phyloP scores from a whole-genome alignment of 2,113 vertebrate genomes.

The Cinclus cinclus region DNA sequence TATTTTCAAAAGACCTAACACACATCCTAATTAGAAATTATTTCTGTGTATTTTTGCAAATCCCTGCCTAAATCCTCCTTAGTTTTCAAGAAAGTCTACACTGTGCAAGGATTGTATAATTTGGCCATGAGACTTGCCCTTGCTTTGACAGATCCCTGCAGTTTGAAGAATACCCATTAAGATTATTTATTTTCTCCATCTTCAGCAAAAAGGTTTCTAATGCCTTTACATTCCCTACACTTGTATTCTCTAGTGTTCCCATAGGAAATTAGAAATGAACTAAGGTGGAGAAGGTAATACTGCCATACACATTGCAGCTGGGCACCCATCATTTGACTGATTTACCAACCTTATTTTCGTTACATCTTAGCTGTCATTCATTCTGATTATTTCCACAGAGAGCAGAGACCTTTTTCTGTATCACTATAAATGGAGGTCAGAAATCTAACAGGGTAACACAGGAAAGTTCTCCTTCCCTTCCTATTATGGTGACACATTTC shows the following conservation, averaged over 20 bases:
- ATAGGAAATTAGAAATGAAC: background rate
- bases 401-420: background rate
- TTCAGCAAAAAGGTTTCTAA: background rate
- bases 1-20: background rate
- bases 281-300: background rate
- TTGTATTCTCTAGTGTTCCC: background rate
- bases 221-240: background rate
- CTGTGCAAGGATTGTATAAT: background rate
- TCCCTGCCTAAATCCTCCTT: background rate
- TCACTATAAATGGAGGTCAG: background rate
- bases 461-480: background rate
- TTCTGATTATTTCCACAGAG: background rate
- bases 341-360: background rate
- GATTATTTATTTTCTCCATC: background rate
- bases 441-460: background rate
- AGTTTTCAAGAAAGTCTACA: background rate
- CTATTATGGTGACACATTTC: background rate
- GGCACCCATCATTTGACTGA: background rate
- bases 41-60: background rate
- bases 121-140: background rate
- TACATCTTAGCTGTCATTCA: background rate
- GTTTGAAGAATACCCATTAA: background rate
- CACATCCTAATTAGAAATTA: background rate
- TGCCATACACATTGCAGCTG: background rate
- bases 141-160: background rate